Conservation (phyloP, 2,113 vertebrate species). For the Siphamia tubifer region DNA sequence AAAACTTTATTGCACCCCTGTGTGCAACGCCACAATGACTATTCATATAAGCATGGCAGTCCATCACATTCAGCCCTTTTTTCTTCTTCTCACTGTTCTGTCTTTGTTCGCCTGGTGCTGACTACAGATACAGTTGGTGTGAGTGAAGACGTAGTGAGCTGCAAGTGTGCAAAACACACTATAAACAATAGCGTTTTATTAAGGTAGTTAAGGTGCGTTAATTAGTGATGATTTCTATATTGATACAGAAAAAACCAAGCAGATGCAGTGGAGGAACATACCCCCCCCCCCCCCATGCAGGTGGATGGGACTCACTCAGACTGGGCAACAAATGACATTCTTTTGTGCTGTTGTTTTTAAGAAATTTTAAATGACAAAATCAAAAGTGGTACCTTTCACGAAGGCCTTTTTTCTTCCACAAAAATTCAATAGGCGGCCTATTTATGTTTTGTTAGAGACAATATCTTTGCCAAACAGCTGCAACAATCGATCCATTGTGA, state of each 20-base stretch:
- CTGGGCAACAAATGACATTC: no score
- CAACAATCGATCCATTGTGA: no score
- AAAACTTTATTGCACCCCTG: slow-evolving; percentile 54
- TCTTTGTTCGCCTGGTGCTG: slow-evolving; percentile 32
- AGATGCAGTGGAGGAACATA: slow-evolving; percentile 2
- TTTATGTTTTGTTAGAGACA: no score
- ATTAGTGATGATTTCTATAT: background rate
- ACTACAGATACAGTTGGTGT: slow-evolving; percentile 43
- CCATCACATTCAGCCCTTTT: slow-evolving; percentile 25
- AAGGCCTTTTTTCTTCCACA: no score
- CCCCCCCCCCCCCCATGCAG: background rate
- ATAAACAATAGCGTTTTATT: slow-evolving; percentile 26
- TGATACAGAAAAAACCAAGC: background rate
- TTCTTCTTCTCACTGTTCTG: slow-evolving; percentile 10
- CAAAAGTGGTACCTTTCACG: no score
- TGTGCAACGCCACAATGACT: slow-evolving; percentile 54
- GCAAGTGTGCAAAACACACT: no score
- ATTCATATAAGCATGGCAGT: slow-evolving; percentile 42
- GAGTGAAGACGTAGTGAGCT: slow-evolving; percentile 25
- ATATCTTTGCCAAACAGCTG: no score
- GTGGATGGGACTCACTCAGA: background rate
- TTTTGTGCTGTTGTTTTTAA: no score
- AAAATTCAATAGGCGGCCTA: no score
- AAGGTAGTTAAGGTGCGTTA: slow-evolving; percentile 11
- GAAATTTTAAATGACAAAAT: no score